phyloP scores from a whole-genome alignment of 2,113 vertebrate species.

The Oryzias javanicus region DNA sequence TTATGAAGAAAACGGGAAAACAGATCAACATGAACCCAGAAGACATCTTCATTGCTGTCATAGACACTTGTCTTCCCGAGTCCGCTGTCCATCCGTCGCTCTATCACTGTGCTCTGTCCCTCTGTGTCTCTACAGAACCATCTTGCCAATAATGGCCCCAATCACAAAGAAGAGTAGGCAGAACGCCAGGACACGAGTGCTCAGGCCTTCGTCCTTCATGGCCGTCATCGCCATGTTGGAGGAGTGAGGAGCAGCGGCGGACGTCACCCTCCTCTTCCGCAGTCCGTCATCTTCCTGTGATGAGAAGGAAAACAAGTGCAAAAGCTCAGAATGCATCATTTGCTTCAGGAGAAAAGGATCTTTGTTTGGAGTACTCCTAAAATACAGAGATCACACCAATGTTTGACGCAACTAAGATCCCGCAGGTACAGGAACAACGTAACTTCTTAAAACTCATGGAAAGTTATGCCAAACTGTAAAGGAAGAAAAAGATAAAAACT shows the following conservation, averaged over 20 bases:
- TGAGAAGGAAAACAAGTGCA: neutral
- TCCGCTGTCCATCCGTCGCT: slow-evolving; percentile 38
- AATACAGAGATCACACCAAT: too few relatives aligned
- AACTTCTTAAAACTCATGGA: too few relatives aligned
- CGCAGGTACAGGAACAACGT: too few relatives aligned
- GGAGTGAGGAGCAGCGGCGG: slow-evolving; percentile 57
- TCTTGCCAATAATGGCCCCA: slow-evolving; percentile 92
- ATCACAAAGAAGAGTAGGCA: slow-evolving; percentile 93
- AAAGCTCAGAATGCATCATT: too few relatives aligned
- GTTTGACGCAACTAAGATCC: too few relatives aligned
- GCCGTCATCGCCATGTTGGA: slow-evolving; percentile 63
- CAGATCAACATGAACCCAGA: slow-evolving; percentile 57
- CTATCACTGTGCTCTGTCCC: slow-evolving; percentile 53
- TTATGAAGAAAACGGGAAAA: slow-evolving; percentile 39
- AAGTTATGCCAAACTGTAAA: too few relatives aligned
- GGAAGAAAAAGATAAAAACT: too few relatives aligned
- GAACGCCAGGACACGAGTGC: slow-evolving; percentile 84
- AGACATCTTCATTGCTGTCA: slow-evolving; percentile 46
- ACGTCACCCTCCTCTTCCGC: slow-evolving; percentile 84
- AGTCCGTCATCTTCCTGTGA: slow-evolving; percentile 88
- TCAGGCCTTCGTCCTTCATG: slow-evolving; percentile 86
- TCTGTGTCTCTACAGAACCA: slow-evolving; percentile 87
- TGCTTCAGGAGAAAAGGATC: too few relatives aligned
- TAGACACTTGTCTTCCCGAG: slow-evolving; percentile 40
- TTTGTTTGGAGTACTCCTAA: too few relatives aligned